Percentiles rank a stretch among this genome's conserved stretches.
These are phyloP conservation scores for Leucozona laternaria DNA, from an alignment of 2,888 invertebrate genomes.

Conservation along the genomic window DNA sequence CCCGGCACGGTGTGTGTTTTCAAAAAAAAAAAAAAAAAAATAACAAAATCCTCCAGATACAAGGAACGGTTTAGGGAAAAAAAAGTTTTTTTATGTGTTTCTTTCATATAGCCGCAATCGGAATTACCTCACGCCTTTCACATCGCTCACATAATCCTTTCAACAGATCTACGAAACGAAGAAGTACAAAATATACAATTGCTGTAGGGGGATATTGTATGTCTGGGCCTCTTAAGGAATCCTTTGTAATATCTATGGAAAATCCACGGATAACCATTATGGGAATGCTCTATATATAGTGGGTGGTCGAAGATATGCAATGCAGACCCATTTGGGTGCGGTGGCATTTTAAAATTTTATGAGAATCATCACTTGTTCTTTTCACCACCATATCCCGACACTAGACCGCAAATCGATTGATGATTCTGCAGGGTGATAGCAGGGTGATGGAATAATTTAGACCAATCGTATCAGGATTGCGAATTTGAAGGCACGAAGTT, in stretches of 20 bases:
- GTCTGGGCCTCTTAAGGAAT: slow-evolving; percentile 45
- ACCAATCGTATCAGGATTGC: slow-evolving; percentile 32
- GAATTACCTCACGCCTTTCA: slow-evolving; percentile 67
- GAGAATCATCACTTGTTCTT: slow-evolving; percentile 74
- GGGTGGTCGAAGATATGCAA: slow-evolving; percentile 54
- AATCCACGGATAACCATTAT: slow-evolving; percentile 72
- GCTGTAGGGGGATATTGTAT: slow-evolving; percentile 25
- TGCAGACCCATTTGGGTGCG: slow-evolving; percentile 43
- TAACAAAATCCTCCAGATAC: slow-evolving; percentile 10
- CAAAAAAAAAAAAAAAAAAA: background rate
- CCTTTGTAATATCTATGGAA: slow-evolving; percentile 47
- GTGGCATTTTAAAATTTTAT: slow-evolving; percentile 71
- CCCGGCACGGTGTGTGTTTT: slow-evolving; percentile 17
- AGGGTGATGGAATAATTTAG: slow-evolving; percentile 58
- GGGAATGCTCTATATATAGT: slow-evolving; percentile 31
- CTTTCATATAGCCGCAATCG: slow-evolving; percentile 27
- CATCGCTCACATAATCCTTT: slow-evolving; percentile 71
- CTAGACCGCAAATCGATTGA: slow-evolving; percentile 72
- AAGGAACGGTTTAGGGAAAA: slow-evolving; percentile 38
- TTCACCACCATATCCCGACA: slow-evolving; percentile 64
- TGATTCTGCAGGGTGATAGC: slow-evolving; percentile 62
- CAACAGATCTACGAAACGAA: slow-evolving; percentile 58
- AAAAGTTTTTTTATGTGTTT: slow-evolving; percentile 8
- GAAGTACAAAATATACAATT: slow-evolving; percentile 62
- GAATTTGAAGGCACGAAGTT: slow-evolving; percentile 26